Percentiles rank a stretch among this genome's conserved stretches.
phyloP scores from a whole-genome alignment of 2,888 invertebrate genomes.

The Megamerina dolium region DNA sequence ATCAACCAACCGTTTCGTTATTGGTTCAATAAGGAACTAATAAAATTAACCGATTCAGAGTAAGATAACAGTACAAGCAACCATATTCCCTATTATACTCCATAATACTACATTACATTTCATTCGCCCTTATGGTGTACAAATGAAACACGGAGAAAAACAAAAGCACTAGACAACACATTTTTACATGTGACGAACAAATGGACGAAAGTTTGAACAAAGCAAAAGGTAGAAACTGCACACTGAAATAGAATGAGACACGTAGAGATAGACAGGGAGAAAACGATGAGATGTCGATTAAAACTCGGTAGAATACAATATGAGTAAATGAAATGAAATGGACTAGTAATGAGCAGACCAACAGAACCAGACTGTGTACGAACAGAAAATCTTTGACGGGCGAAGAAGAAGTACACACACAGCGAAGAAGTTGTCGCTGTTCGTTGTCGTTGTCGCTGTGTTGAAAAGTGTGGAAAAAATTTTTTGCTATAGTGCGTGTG shows the following conservation, averaged over 20 bases:
- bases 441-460: not conserved
- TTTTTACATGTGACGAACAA: not conserved
- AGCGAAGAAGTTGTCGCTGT: not conserved
- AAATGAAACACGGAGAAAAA: not conserved
- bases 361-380: too few relatives aligned
- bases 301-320: too few relatives aligned
- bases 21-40: too few relatives aligned
- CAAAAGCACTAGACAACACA: not conserved
- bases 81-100: not conserved
- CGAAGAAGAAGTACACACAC: not conserved
- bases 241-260: not conserved
- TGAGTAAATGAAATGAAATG: too few relatives aligned
- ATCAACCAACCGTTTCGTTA: too few relatives aligned
- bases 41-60: not conserved
- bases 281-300: too few relatives aligned
- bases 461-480: conserved; percentile 5
- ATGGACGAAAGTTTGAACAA: not conserved
- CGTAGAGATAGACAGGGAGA: too few relatives aligned
- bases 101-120: not conserved
- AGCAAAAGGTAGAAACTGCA: too few relatives aligned
- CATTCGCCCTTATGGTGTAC: not conserved
- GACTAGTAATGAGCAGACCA: too few relatives aligned
- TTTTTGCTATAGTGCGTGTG: conserved; percentile 2
- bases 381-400: too few relatives aligned
- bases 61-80: not conserved